These are phyloP conservation scores for Indri indri DNA, from an alignment of 2,113 vertebrate species.

Conservation along the genomic window DNA sequence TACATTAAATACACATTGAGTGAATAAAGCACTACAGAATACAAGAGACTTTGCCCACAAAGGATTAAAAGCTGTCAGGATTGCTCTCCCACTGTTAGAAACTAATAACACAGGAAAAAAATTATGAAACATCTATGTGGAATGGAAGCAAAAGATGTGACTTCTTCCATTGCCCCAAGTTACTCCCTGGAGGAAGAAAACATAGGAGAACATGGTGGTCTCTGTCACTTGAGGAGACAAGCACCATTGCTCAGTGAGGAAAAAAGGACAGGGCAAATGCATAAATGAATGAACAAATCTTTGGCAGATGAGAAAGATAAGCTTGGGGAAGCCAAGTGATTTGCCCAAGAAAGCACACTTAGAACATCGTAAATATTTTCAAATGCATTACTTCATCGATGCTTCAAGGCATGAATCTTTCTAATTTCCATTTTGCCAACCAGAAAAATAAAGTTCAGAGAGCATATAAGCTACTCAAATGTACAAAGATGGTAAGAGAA, in stretches of 20 bases:
- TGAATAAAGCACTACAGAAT: background rate
- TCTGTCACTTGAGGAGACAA: background rate
- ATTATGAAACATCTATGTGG: background rate
- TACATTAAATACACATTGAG: background rate
- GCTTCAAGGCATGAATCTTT: background rate
- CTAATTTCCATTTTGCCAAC: background rate
- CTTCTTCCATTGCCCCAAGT: background rate
- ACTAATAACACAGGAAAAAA: background rate
- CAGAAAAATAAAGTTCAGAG: background rate
- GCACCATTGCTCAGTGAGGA: background rate
- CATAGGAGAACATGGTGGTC: accelerated
- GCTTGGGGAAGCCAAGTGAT: background rate
- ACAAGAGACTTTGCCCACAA: background rate
- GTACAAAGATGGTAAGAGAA: background rate
- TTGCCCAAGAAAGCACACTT: background rate
- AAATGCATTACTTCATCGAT: background rate
- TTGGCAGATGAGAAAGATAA: background rate
- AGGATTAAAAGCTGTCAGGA: background rate
- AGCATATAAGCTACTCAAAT: background rate
- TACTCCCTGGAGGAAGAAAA: background rate
- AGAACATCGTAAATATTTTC: background rate
- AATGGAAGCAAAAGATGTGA: background rate
- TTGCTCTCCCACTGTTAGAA: background rate
- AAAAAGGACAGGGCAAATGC: accelerated
- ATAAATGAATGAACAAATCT: background rate